A percentile compares a stretch with the other conserved stretches of the same genome.
Conservation (phyloP, 2,797 vertebrate genomes). For the Molossus alvarezi region DNA sequence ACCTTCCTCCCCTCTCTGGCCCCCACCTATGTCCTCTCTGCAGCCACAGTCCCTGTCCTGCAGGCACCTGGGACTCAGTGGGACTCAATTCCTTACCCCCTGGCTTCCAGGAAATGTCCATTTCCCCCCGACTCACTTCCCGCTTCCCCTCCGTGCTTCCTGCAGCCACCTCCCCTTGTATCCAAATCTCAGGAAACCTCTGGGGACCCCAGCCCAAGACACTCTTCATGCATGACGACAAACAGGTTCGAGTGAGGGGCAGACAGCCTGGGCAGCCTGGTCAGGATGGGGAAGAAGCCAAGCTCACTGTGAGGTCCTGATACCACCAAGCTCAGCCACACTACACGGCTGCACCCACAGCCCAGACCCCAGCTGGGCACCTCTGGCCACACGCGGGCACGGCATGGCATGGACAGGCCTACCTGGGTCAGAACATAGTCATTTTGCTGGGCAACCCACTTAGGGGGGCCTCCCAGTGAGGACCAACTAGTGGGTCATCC, state of each 20-base stretch:
- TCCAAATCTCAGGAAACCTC: background rate
- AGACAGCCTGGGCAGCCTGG: background rate
- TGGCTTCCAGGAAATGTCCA: rapidly evolving
- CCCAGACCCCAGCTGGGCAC: background rate
- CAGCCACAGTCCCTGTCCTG: background rate
- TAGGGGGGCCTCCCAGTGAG: background rate
- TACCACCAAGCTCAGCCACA: too few species aligned
- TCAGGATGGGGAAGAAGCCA: background rate
- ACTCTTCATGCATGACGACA: rapidly evolving
- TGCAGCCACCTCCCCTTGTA: background rate
- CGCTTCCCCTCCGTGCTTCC: background rate
- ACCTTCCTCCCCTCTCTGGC: too few species aligned
- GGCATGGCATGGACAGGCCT: rapidly evolving
- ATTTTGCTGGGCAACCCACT: background rate
- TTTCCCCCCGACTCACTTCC: background rate
- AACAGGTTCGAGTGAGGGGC: too few species aligned
- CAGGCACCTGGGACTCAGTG: background rate
- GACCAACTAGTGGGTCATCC: too few species aligned
- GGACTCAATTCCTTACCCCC: background rate
- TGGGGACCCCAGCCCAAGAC: background rate
- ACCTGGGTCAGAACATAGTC: background rate
- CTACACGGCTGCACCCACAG: background rate
- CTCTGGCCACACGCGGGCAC: background rate
- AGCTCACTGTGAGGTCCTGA: background rate
- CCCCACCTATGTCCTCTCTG: background rate